phyloP scores from a whole-genome alignment of 2,888 invertebrate genomes.

The Oligia latruncula region DNA sequence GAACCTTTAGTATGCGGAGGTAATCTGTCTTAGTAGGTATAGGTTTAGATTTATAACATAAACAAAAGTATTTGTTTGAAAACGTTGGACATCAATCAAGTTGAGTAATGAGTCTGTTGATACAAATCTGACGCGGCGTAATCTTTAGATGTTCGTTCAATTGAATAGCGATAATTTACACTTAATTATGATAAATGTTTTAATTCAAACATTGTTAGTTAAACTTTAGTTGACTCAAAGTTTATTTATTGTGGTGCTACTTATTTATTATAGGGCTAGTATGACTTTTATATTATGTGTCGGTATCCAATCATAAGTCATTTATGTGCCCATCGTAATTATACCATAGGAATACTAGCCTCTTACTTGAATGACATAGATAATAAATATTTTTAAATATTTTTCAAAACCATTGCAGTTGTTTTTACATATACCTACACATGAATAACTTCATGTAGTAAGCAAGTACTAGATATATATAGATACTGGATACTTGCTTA shows the following conservation, averaged over 20 bases:
- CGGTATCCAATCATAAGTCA: background rate
- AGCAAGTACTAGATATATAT: too few species aligned
- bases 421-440: too few species aligned
- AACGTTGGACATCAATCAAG: conserved; percentile 50
- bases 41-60: conserved; percentile 45
- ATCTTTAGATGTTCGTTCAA: conserved; percentile 53
- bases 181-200: conserved; percentile 51
- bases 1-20: conserved; percentile 30
- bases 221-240: conserved; percentile 1
- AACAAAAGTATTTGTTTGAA: conserved; percentile 51
- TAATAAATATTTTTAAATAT: too few species aligned
- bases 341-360: background rate
- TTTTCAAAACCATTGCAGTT: too few species aligned
- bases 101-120: conserved; percentile 56
- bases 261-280: background rate
- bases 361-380: background rate
- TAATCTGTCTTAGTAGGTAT: conserved; percentile 13
- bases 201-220: conserved; percentile 36
- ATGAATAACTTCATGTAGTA: too few species aligned
- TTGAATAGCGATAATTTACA: conserved; percentile 56
- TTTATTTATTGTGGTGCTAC: conserved; percentile 21
- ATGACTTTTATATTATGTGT: background rate
- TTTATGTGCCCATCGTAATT: background rate
- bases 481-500: too few species aligned
- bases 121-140: conserved; percentile 42